Base-by-base conservation (phyloP, 2,888 invertebrate species). In the Hesperia comma region DNA sequence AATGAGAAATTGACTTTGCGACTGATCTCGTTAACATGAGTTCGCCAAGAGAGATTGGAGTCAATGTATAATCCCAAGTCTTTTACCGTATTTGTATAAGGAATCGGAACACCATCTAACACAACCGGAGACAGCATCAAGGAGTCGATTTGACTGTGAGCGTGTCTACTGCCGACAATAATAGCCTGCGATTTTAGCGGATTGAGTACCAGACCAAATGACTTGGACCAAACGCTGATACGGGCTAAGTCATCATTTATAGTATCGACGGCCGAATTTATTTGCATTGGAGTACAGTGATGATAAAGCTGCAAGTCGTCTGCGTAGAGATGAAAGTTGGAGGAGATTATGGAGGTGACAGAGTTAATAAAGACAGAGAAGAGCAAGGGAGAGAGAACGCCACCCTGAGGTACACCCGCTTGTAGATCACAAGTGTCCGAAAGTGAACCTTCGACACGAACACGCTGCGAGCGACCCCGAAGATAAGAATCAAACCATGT, bases 221-320 rank as follows among this genome's bases (percentile, higher is more conserved):
- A 61, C 17, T 61, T 40, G 32, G 53, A 51, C 53, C 51, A 61
- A 17, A 14, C 53, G 15, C 17, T 37, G 12, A 61, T 53, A 12
- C 19, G 40, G 7, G 6, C 7, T 15, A 61, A 17, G 40, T 61
- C 53, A 37, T 53, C 40, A 53, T 61, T 61, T 12, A 61, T 37
- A 14, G 12, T 4, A 15, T 15, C 10, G 17, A 61, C 37, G 6
- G 51, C 40, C 10, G 40, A 40, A 19, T 15, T 21, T 14, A 43
- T 26, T n/a, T 58, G 19, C 3, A 21, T 2, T 58, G 43, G 12
- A 12, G 43, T 41, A n/a, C 43, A 58, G 43, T 58, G 46, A 10
- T 26, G 58, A 21, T 58, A 58, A 26, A 58, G n/a, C 17, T 58
- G 58, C 12, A 58, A 21, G n/a, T 46, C 58, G 40, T 58, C 58